Percentiles rank a stretch among this genome's conserved stretches.
phyloP scores from a whole-genome alignment of 2,888 invertebrate species.

The Periphyllus acericola region DNA sequence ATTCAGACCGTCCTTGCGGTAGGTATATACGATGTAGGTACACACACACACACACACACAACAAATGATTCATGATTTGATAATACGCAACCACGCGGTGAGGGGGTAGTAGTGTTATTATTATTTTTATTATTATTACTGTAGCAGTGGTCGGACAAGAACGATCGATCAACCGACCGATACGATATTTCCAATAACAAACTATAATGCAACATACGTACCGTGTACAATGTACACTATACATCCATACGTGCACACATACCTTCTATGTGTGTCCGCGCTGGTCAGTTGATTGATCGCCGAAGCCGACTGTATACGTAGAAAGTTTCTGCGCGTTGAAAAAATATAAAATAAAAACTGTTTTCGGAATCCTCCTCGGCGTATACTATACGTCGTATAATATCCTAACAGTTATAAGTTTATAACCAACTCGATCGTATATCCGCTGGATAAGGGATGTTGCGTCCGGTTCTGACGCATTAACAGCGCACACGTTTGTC shows the following conservation, averaged over 20 bases:
- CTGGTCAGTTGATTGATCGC: no score
- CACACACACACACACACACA: background rate
- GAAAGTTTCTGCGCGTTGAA: background rate
- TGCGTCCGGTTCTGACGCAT: no score
- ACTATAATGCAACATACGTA: background rate
- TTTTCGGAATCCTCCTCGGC: background rate
- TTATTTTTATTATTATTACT: no score
- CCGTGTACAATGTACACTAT: no score
- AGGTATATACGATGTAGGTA: background rate
- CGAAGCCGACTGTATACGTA: background rate
- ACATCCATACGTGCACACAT: background rate
- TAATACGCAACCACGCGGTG: background rate
- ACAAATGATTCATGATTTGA: background rate
- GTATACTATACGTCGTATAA: no score
- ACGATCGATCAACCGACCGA: background rate
- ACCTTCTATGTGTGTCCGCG: background rate
- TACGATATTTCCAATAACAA: background rate
- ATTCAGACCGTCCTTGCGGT: slow-evolving; percentile 26
- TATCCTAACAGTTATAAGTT: no score
- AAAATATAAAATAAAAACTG: background rate
- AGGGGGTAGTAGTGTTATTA: background rate
- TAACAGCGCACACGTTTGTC: background rate
- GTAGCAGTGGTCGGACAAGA: background rate
- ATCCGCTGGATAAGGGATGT: no score
- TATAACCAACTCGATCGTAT: no score